Base-by-base conservation (phyloP, 2,113 vertebrate species). In the Amazona guildingii region DNA sequence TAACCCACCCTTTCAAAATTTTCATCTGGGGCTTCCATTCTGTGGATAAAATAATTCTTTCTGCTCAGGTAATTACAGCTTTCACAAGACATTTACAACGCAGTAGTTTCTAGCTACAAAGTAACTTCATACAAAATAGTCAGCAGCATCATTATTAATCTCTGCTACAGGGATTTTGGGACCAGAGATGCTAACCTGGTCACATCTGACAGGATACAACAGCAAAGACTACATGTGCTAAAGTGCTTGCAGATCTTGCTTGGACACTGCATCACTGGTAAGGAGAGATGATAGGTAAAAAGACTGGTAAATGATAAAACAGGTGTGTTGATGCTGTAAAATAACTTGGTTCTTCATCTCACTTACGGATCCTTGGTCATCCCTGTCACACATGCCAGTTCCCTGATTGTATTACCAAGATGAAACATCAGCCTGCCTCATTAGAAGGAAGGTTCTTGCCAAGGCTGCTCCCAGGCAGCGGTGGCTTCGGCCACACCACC, bases 381-480 rank as follows among this genome's bases (percentile, higher is more conserved):
- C 6, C 23, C 18, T 31, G 19, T 27, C 48, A 51, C 18, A 21
- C 0, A 1, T 4, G 1, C 16, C 28, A 41, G 25, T 7, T 48
- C 55, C 37, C 49, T 28, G 15, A 28, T 3, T 3, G 5, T 43
- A 52, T 17, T 62, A 37, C 39, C 13, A 35, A n/a, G 46, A 49
- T 0, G 0, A 72, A 67, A 28, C 19, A n/a, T 69, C 0, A 1
- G 8, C 11, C 12, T 33, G 21, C 20, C 55, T 11, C 28, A 0
- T 2, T 4, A 19, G 25, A 41, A 7, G 39, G 16, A 25, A 4
- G 6, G 16, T 31, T 83, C 66, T 37, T 31, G 18, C 18, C 1
- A 1, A 39, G 20, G 35, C 35, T 78, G 27, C 8, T 43, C 29
- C 18, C 1, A 1, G 6, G 44, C 17, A 35, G 20, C 11, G 9